phyloP scores from a whole-genome alignment of 2,113 vertebrate species.

The Ibidorhyncha struthersii region DNA sequence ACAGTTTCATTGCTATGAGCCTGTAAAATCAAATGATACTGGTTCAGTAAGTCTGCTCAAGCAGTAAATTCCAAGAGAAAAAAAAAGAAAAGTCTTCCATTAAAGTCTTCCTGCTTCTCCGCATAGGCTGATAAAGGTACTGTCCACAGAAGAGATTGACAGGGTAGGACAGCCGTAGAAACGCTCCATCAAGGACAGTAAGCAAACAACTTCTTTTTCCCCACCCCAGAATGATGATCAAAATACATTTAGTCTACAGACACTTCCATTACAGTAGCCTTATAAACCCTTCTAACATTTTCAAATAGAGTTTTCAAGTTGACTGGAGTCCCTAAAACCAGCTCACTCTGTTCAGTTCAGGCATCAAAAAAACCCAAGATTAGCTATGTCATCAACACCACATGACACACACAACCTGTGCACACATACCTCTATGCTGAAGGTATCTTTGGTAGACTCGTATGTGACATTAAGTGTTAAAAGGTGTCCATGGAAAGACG shows the following conservation, averaged over 20 bases:
- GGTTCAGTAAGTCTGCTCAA: not conserved
- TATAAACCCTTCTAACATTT: not conserved
- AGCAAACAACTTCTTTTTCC: not conserved
- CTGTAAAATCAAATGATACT: conserved; percentile 71
- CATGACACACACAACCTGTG: not conserved
- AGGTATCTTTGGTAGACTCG: conserved; percentile 98
- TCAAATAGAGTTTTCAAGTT: not conserved
- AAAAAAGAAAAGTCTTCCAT: not conserved
- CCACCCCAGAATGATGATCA: not conserved
- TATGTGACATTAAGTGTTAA: conserved; percentile 94
- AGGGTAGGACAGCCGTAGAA: not conserved
- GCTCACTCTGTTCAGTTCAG: not conserved
- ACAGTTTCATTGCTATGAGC: conserved; percentile 98
- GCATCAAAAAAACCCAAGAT: not conserved
- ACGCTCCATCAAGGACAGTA: not conserved
- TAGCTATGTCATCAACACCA: accelerated
- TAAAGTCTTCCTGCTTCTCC: not conserved
- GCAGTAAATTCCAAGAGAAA: not conserved
- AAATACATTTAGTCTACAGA: not conserved
- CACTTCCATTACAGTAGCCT: not conserved
- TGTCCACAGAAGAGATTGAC: not conserved
- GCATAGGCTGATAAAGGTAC: not conserved
- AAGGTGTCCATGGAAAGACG: conserved; percentile 96
- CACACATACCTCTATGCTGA: conserved; percentile 89
- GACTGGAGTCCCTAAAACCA: not conserved